Evolutionary conservation across 2,113 vertebrate genomes (phyloP), one percentile per base, ranked within the genome.

Genomic region (Arizona elegans): DNA sequence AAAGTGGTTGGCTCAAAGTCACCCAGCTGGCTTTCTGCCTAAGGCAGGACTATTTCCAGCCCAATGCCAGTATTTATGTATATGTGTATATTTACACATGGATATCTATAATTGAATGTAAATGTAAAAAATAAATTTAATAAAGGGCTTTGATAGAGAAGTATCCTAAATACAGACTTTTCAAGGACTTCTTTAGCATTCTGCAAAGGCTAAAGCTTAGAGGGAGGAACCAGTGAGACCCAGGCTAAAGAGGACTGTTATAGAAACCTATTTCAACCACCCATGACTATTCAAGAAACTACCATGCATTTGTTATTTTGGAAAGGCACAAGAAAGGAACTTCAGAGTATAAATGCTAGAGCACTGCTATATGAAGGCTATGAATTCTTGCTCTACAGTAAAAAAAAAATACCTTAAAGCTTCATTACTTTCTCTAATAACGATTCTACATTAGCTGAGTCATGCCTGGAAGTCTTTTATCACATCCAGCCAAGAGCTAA

Each of bases 121-220:
- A 92, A 19, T 33, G 13, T n/a, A n/a, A 54, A n/a, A 13, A 26
- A 88, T 56, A 70, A 70, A 87, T 29, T 43, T 54, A 75, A 53
- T 55, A 86, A 50, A 86, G 8, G 17, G 8, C 65, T 92, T 88
- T 92, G 87, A 15, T 43, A 29, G 9, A 81, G 10, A 91, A 58
- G 12, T 47, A 33, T 6, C 33, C 90, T 95, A n/a, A 23, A 1
- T 62, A 59, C 55, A 89, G 87, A 53, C 1, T 59, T 92, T 96
- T 95, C 93, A 96, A 70, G 29, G 29, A 62, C 9, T 11, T 26
- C 24, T 26, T 62, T 26, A 62, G 23, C 59, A 62, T 62, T 62
- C 8, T 59, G 58, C 24, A 62, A 70, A 33, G 65, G 65, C 33
- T 38, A 38, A 81, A 81, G n/a, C 17, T 81, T 81, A 81, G 33